Evolutionary conservation across 2,888 invertebrate genomes (phyloP), one percentile per base, ranked within the genome.

Genomic region (Thysanoteuthis rhombus): DNA sequence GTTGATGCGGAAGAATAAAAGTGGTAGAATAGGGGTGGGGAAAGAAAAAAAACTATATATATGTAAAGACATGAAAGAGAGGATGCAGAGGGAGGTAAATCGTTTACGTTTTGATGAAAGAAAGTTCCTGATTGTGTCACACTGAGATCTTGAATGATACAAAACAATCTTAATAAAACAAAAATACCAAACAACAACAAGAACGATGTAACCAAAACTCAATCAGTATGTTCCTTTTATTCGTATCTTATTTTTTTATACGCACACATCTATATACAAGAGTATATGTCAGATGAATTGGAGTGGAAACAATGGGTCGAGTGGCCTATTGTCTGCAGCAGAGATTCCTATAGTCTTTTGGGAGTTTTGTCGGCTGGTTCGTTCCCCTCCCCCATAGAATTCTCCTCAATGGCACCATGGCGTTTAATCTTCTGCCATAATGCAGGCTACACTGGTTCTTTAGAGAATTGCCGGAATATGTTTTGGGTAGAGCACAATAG

Each of bases 401-500:
- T 75, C n/a, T 32, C 12, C 36, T 75, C 75, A 75, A 75, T 75
- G n/a, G 75, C n/a, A n/a, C 75, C 4, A n/a, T 36, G 75, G n/a
- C n/a, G 75, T 75, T 75, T 75, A n/a, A 75, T 75, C 75, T 75
- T 75, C 75, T 75, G 75, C 75, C 75, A 75, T 75, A 75, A 75
- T 36, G 75, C 75, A 75, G 75, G 75, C 75, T 75, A n/a, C 16
- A 36, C n/a, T 75, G 75, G 75, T 75, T 75, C 75, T 75, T 75
- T 75, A 16, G 12, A 75, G 25, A 36, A 12, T n/a, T 75, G 8
- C 75, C 75, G 75, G 75, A 75, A 16, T n/a, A n/a, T 75, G n/a
- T n/a, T 75, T 75, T 75, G n/a, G 16, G 75, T 75, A n/a, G 75
- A 75, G 75, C 75, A 75, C 75, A n/a, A 75, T 75, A n/a, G n/a